phyloP scores from a whole-genome alignment of 2,888 invertebrate genomes.

The Arrhopalites spinosus region DNA sequence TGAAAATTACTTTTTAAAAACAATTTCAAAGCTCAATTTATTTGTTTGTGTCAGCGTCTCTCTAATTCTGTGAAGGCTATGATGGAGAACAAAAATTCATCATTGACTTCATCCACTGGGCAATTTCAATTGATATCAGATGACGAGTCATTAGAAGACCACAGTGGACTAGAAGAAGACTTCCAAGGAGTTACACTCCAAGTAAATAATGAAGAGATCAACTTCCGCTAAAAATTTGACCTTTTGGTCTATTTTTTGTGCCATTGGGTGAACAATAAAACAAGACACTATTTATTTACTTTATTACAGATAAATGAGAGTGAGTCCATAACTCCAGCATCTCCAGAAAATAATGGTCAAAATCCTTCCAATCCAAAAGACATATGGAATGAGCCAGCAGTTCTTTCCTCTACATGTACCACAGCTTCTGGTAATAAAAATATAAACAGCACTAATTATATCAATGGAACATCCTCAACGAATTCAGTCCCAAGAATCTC shows the following conservation, averaged over 20 bases:
- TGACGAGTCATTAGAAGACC: conserved; percentile 53
- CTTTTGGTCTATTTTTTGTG: too few relatives aligned
- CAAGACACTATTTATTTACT: too few relatives aligned
- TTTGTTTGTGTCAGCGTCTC: too few relatives aligned
- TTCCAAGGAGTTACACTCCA: conserved; percentile 57
- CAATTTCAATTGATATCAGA: conserved; percentile 38
- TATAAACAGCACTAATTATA: background rate
- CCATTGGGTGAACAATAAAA: too few relatives aligned
- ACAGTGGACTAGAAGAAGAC: conserved; percentile 48
- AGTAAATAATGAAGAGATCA: too few relatives aligned
- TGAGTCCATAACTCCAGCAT: background rate
- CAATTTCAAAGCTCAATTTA: too few relatives aligned
- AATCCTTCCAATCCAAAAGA: background rate
- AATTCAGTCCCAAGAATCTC: conserved; percentile 46
- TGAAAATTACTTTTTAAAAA: background rate
- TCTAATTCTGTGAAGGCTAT: too few relatives aligned
- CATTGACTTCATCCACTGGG: background rate
- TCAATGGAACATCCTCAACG: background rate
- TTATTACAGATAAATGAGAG: background rate
- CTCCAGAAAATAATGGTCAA: background rate
- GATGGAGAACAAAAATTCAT: background rate
- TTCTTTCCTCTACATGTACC: background rate
- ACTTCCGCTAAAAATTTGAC: too few relatives aligned
- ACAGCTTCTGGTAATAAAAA: background rate
- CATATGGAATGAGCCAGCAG: background rate